Evolutionary conservation across 2,113 vertebrate genomes (phyloP).

Genomic region (Solea solea): DNA sequence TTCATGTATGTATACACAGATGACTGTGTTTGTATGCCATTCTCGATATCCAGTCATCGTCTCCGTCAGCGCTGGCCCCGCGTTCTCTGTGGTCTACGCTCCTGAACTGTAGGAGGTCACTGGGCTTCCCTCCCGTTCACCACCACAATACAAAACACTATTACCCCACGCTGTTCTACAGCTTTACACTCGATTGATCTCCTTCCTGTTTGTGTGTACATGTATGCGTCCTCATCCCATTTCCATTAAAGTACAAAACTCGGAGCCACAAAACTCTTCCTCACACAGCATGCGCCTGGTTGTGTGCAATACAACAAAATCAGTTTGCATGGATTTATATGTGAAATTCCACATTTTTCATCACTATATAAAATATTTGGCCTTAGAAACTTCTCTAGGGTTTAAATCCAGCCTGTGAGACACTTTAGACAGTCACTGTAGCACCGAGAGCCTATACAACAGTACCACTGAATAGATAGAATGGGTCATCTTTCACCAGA

Average conservation of each 20-base stretch:
- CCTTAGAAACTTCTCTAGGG: too few species aligned
- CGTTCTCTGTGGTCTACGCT: conserved; percentile 52
- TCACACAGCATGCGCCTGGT: not conserved
- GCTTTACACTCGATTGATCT: conserved; percentile 46
- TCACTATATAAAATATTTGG: too few species aligned
- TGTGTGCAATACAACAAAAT: conserved; percentile 3
- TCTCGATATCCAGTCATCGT: conserved; percentile 44
- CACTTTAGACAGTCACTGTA: too few species aligned
- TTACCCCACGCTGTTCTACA: conserved; percentile 44
- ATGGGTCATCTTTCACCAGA: too few species aligned
- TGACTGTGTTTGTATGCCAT: conserved; percentile 8
- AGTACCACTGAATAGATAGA: too few species aligned
- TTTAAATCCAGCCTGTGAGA: too few species aligned
- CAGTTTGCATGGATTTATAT: not conserved
- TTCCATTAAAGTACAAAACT: conserved; percentile 31
- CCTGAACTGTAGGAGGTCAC: conserved; percentile 71
- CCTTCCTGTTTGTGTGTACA: conserved; percentile 26
- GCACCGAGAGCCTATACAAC: too few species aligned
- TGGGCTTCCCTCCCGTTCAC: conserved; percentile 76
- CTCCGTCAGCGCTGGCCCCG: conserved; percentile 46
- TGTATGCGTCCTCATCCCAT: conserved; percentile 29
- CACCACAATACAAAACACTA: conserved; percentile 70
- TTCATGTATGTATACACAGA: conserved; percentile 13
- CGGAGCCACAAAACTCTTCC: conserved; percentile 14
- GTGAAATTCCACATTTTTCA: not conserved